phyloP scores from a whole-genome alignment of 2,888 invertebrate genomes.

The Furcula furcula region DNA sequence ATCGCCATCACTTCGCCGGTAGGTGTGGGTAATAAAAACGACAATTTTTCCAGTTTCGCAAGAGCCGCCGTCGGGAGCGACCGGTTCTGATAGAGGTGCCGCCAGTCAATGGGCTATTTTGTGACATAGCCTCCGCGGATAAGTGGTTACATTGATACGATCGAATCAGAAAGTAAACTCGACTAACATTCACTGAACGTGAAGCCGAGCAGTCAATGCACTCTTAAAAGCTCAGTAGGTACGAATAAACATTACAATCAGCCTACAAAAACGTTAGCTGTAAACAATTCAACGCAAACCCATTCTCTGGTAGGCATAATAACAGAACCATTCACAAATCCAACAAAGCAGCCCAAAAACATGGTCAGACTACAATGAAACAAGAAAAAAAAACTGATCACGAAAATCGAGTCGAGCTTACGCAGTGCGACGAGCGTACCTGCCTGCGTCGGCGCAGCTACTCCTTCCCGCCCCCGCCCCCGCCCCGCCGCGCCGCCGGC shows the following conservation, averaged over 20 bases:
- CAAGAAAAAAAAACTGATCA: conserved; percentile 65
- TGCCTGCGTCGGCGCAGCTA: conserved; percentile 62
- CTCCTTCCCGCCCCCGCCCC: conserved; percentile 29
- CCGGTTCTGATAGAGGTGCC: conserved; percentile 71
- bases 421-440: conserved; percentile 67
- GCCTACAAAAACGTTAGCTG: conserved; percentile 34
- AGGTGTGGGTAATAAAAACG: conserved; percentile 53
- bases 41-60: conserved; percentile 63
- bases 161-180: conserved; percentile 29
- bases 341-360: conserved; percentile 73
- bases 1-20: conserved; percentile 40
- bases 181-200: conserved; percentile 14
- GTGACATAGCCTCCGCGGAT: conserved; percentile 45
- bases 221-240: conserved; percentile 12
- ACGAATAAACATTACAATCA: conserved; percentile 22
- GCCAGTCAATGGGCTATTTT: conserved; percentile 53
- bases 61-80: conserved; percentile 54
- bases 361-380: conserved; percentile 70
- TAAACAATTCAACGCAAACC: conserved; percentile 43
- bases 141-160: conserved; percentile 45
- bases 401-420: conserved; percentile 73
- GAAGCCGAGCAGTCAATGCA: conserved; percentile 7
- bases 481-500: conserved; percentile 30
- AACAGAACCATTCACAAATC: conserved; percentile 71
- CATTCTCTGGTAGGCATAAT: conserved; percentile 41